Base-by-base conservation (phyloP, 2,797 vertebrate genomes). In the Acestrorhynchus altus region DNA sequence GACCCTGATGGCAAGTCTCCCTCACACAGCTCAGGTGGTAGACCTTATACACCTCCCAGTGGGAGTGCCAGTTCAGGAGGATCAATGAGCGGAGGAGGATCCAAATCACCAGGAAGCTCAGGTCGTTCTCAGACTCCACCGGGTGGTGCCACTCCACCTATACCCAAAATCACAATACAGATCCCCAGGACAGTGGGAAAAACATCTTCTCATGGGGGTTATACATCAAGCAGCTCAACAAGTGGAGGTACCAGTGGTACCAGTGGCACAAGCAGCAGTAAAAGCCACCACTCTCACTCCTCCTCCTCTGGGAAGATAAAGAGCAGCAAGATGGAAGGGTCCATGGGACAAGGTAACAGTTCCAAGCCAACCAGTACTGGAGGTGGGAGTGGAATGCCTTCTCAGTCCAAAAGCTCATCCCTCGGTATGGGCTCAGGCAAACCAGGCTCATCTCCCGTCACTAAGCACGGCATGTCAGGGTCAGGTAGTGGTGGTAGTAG, bases 121-220 rank as follows among this genome's bases (percentile, higher is more conserved):
- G 96, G 95, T 72, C 93, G 96, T 76, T 99, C 98, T 3, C 98
- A 99, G 89, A 99, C 98, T 35, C 97, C 98, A 60, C 97, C 97
- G 0, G 97, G 97, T 67, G 96, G 97, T 42, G 96, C 97, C 54
- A 98, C 97, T 44, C 97, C 97, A 76, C 96, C 97, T 63, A 98
- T 98, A 82, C 98, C 96, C 74, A 99, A 99, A 93, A 98, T 99
- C 74, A 99, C 98, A 22, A 99, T 99, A 88, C 98, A 99, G 89
- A 98, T 99, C 72, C 95, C 95, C 18, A 99, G 97, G 67, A 97
- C 96, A 81, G 96, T 96, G 22, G 97, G 96, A 18, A 99, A 99
- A 87, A 96, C 96, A 0, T 96, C 95, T 0, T 98, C 97, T 0
- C 98, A 98, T 0, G 93, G 96, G 82, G 96, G 97, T 72, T 99